These are phyloP conservation scores for Mormyrus lacerda DNA, from an alignment of 2,113 vertebrate species.

Conservation along the genomic window DNA sequence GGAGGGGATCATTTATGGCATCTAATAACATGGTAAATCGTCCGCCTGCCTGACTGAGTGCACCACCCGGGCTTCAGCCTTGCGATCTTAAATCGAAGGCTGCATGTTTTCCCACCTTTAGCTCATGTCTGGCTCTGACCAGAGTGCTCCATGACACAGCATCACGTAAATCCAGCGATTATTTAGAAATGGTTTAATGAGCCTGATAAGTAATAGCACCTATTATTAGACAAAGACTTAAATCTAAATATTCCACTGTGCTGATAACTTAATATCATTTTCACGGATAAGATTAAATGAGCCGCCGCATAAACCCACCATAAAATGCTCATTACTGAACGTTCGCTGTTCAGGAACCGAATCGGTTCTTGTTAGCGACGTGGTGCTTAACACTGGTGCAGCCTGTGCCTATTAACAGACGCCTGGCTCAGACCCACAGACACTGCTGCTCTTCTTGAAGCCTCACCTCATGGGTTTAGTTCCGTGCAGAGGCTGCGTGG, in stretches of 20 bases:
- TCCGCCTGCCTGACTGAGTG: background rate
- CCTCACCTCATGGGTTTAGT: background rate
- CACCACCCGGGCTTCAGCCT: background rate
- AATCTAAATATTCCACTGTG: background rate
- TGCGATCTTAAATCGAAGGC: background rate
- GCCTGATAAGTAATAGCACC: background rate
- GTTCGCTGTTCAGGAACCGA: background rate
- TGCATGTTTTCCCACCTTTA: background rate
- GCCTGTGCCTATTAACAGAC: background rate
- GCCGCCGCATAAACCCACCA: background rate
- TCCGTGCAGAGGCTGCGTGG: background rate
- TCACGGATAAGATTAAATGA: background rate
- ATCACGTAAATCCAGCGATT: background rate
- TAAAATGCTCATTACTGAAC: background rate
- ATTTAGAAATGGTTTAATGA: background rate
- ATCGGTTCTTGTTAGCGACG: background rate
- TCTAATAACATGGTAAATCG: background rate
- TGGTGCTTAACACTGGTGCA: background rate
- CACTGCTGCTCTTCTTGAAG: background rate
- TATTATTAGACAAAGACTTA: background rate
- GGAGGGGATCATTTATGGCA: background rate
- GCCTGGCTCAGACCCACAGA: background rate
- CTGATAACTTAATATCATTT: background rate
- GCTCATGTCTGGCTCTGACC: background rate
- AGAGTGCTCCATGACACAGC: background rate